Evolutionary conservation across 2,888 invertebrate genomes (phyloP), one percentile per base, ranked within the genome.

Genomic region (Argyresthia goedartella): DNA sequence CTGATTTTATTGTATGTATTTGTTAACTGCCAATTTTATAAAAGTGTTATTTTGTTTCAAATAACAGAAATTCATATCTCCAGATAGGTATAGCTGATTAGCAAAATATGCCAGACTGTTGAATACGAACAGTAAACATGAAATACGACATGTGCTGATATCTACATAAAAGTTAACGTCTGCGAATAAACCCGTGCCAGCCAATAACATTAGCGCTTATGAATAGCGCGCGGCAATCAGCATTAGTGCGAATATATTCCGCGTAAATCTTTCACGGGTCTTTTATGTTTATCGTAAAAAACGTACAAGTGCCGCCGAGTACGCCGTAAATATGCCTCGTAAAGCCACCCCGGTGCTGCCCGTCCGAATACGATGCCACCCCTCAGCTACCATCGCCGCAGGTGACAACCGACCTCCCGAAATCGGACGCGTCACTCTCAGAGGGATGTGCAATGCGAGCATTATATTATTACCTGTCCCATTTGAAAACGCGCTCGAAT

Each of bases 261-360:
- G 71, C 79, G 79, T 85, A 85, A 84, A 85, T 84, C 84, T 81
- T 81, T 73, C 78, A 74, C 81, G 80, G 77, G 74, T 77, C 75
- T 81, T 84, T 85, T 81, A 85, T 82, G 85, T 81, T 71, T 84
- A 81, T 82, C 84, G 81, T 85, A 84, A 85, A 85, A 84, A 84
- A 81, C 77, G 76, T 65, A 62, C 71, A 69, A 76, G 81, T 78
- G 82, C 79, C 80, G 67, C 60, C 68, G 72, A 72, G 74, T 69
- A 72, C 69, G 74, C 75, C 68, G 74, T 84, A 82, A 84, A 84
- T 81, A 80, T 72, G 66, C 67, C 61, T 77, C 81, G 77, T 81
- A 81, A 82, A 81, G 65, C 59, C 62, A 59, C 55, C 60, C 55
- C 50, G 54, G 51, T 41, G 55, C 54, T 51, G 53, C 25, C 57